Evolutionary conservation across 2,797 vertebrate species (phyloP), one percentile per base, ranked within the genome.

Genomic region (Enteromius treurensis): DNA sequence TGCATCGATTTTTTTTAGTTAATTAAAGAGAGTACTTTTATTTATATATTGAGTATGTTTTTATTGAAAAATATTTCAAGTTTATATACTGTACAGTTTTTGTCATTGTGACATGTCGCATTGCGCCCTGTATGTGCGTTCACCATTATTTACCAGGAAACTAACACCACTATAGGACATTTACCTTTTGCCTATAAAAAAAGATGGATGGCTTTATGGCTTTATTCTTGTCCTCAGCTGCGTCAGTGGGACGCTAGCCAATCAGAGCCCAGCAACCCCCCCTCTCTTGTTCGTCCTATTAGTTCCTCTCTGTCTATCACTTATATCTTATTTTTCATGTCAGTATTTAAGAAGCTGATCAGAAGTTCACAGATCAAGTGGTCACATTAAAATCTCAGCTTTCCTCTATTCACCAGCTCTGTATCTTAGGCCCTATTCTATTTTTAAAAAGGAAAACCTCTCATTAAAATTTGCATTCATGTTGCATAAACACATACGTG

Each of bases 151-250:
- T 51, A 75, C 8, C 29, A 65, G 45, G 82, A 53, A 83, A 55
- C 85, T 77, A 64, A 77, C 58, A 74, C n/a, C 73, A 87, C 81
- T 21, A 42, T 81, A 78, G n/a, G 69, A 88, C 73, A 17, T 86
- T 88, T 84, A 92, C 89, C 92, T 89, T 84, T 91, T 90, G 83
- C 91, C 90, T 34, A 89, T 85, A 90, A 88, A n/a, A n/a, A n/a
- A n/a, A n/a, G 93, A 93, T 86, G 88, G 90, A 94, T 91, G 88
- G 88, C 90, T 94, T 92, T 90, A 91, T 92, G 90, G 29, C 87
- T 82, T 92, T 95, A 94, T 95, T 94, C 87, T 85, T 77, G 81
- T 88, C 80, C 17, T 75, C 5, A 80, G 26, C 26, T 26, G 88
- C 82, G 88, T 92, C 92, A 92, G 84, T 0, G 77, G 83, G 82